These are phyloP conservation scores for Thamnophis sirtalis DNA, from an alignment of 2,113 vertebrate species.

Conservation along the genomic window DNA sequence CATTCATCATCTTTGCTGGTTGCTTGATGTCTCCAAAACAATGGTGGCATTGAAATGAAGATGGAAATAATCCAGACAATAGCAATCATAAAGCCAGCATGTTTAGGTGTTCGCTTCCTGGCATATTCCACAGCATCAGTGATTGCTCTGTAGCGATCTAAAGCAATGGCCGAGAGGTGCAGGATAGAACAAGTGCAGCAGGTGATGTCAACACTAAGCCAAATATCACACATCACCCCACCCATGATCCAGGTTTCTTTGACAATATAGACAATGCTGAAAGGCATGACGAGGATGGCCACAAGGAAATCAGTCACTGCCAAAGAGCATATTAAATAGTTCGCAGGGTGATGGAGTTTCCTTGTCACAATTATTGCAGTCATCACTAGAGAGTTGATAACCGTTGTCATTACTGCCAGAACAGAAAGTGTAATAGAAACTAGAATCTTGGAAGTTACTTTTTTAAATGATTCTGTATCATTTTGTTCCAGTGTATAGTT, in stretches of 20 bases:
- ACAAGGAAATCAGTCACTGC: slow-evolving; percentile 96
- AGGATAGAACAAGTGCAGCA: slow-evolving; percentile 97
- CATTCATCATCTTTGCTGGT: slow-evolving; percentile 81
- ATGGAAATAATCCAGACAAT: slow-evolving; percentile 92
- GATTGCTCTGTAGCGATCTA: slow-evolving; percentile 93
- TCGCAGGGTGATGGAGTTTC: slow-evolving; percentile 95
- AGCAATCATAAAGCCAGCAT: slow-evolving; percentile 87
- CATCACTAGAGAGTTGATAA: slow-evolving; percentile 96
- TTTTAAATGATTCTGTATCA: slow-evolving; percentile 69
- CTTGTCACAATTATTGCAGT: slow-evolving; percentile 92
- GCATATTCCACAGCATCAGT: slow-evolving; percentile 94
- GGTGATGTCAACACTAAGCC: slow-evolving; percentile 91
- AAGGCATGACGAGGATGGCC: slow-evolving; percentile 95
- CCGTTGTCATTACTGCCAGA: slow-evolving; percentile 86
- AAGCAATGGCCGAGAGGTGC: slow-evolving; percentile 90
- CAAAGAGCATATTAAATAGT: slow-evolving; percentile 95
- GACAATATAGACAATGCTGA: slow-evolving; percentile 93
- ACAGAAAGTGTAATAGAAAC: slow-evolving; percentile 86
- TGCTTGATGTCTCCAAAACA: slow-evolving; percentile 88
- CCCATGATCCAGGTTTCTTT: slow-evolving; percentile 94
- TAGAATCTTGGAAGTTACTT: slow-evolving; percentile 80
- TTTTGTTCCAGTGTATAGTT: slow-evolving; percentile 67
- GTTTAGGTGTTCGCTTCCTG: slow-evolving; percentile 85
- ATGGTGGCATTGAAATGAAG: slow-evolving; percentile 90
- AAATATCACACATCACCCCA: slow-evolving; percentile 88